phyloP scores from a whole-genome alignment of 2,888 invertebrate species.

The Nemurella pictetii region DNA sequence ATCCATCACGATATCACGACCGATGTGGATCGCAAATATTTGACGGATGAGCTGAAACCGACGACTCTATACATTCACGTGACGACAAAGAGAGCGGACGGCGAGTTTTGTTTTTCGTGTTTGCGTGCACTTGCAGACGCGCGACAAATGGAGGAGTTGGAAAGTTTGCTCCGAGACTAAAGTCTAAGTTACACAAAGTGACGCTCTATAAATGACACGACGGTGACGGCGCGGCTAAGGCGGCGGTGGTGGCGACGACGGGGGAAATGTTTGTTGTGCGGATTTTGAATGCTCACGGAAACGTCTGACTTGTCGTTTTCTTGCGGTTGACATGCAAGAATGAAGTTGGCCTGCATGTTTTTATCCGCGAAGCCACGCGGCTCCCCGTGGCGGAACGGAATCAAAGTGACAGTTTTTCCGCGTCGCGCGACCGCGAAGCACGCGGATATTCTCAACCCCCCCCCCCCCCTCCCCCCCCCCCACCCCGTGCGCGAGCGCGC shows the following conservation, averaged over 20 bases:
- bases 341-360: neutral
- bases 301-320: neutral
- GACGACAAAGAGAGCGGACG: neutral
- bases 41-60: neutral
- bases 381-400: neutral
- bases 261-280: neutral
- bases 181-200: neutral
- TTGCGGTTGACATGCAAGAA: neutral
- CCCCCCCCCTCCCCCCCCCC: too few species aligned
- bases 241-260: neutral
- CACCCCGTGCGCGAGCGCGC: too few species aligned
- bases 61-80: too few species aligned
- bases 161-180: neutral
- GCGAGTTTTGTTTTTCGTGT: neutral
- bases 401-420: neutral
- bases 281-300: neutral
- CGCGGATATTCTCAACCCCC: neutral
- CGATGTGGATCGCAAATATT: neutral
- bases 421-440: neutral
- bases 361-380: neutral
- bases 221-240: too few species aligned
- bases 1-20: too few species aligned
- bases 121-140: neutral
- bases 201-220: neutral
- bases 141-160: neutral